phyloP scores from a whole-genome alignment of 2,888 invertebrate genomes.

The Tenthredo scrophulariae region DNA sequence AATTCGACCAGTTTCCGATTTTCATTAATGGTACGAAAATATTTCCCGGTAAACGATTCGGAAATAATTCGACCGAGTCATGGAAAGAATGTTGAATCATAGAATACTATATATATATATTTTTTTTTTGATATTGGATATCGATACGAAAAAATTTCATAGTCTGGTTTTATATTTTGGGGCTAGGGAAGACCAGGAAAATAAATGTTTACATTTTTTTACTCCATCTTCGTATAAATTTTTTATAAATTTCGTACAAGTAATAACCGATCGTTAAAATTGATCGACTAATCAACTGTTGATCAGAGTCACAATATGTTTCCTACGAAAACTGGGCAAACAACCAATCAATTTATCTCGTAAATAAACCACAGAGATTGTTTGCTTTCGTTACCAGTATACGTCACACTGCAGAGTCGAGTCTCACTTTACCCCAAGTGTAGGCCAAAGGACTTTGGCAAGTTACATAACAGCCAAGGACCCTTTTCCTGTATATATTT shows the following conservation, averaged over 20 bases:
- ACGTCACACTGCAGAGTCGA: slow-evolving; percentile 19
- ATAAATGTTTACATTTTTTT: not conserved
- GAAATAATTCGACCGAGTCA: not conserved
- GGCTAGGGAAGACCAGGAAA: not conserved
- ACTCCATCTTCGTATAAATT: not conserved
- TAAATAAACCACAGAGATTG: not conserved
- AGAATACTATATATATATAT: no score
- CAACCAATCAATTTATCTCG: slow-evolving; percentile 4
- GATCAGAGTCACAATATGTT: not conserved
- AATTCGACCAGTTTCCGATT: no score
- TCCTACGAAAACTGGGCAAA: not conserved
- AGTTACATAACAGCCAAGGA: slow-evolving; percentile 21
- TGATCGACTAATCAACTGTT: not conserved
- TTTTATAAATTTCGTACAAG: not conserved
- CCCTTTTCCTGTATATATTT: slow-evolving; percentile 29
- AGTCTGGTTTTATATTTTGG: not conserved
- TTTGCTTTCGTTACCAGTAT: not conserved
- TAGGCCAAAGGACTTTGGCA: slow-evolving; percentile 20
- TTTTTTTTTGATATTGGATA: no score
- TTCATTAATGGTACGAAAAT: not conserved
- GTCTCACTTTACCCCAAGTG: slow-evolving; percentile 16
- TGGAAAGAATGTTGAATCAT: no score
- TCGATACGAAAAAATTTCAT: no score
- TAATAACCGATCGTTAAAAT: not conserved
- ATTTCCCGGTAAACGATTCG: not conserved